Conservation (phyloP, 2,113 vertebrate genomes). For the western clawed frog (Xenopus tropicalis) region DNA sequence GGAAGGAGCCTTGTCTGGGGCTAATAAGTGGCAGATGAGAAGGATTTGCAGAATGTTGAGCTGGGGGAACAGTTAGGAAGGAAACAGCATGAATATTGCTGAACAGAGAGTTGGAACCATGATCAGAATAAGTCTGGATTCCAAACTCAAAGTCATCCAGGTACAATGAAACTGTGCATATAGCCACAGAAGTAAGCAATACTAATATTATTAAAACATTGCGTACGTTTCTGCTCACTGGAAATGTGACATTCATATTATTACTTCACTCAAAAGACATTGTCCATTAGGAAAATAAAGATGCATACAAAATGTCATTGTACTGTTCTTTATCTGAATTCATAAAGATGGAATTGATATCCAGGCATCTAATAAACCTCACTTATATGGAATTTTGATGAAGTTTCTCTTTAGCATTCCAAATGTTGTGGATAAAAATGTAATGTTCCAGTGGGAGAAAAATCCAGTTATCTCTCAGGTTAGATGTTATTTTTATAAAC, state of each 20-base stretch:
- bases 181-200: too few relatives aligned
- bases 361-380: background rate
- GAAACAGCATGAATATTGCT: too few relatives aligned
- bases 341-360: background rate
- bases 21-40: too few relatives aligned
- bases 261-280: background rate
- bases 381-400: background rate
- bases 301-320: slow-evolving; percentile 5
- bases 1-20: too few relatives aligned
- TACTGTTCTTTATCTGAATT: background rate
- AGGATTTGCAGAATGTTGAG: too few relatives aligned
- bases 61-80: too few relatives aligned
- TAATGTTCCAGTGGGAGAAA: background rate
- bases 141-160: too few relatives aligned
- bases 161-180: too few relatives aligned
- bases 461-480: background rate
- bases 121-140: too few relatives aligned
- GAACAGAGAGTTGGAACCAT: background rate
- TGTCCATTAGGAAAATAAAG: slow-evolving; percentile 7
- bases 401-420: background rate
- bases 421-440: background rate
- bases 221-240: background rate
- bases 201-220: too few relatives aligned
- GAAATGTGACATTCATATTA: background rate
- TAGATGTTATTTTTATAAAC: background rate